Evolutionary conservation across 2,797 vertebrate genomes (phyloP).

Genomic region (Bryconaethiops microstoma): DNA sequence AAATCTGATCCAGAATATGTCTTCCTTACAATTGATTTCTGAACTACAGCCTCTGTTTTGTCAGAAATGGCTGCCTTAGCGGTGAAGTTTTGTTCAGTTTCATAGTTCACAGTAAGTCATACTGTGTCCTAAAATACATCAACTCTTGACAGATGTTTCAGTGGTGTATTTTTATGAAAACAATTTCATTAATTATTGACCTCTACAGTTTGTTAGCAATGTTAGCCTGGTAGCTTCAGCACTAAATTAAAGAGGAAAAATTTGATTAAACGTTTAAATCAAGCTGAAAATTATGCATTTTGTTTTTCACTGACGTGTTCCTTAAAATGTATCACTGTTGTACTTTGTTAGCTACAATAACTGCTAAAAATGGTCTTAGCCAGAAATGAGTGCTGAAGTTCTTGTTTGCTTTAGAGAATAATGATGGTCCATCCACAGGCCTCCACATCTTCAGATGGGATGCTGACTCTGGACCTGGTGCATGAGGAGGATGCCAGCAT

Average conservation of each 20-base stretch:
- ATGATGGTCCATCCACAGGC: conserved; percentile 73
- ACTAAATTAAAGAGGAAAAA: not conserved
- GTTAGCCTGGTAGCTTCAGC: not conserved
- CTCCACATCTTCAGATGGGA: conserved; percentile 90
- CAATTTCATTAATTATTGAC: not conserved
- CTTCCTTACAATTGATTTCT: too few relatives aligned
- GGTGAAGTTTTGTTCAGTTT: too few relatives aligned
- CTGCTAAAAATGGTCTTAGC: not conserved
- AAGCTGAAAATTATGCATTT: not conserved
- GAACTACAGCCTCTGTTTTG: too few relatives aligned
- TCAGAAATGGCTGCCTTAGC: too few relatives aligned
- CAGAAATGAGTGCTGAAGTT: not conserved
- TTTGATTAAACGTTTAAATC: not conserved
- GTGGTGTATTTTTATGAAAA: not conserved
- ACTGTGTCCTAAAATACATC: too few relatives aligned
- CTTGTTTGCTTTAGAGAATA: not conserved
- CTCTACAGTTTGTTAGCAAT: not conserved
- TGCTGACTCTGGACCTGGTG: conserved; percentile 93
- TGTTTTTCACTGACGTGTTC: not conserved
- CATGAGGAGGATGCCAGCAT: conserved; percentile 83
- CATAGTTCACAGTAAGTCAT: too few relatives aligned
- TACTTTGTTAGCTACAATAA: not conserved
- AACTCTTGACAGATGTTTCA: not conserved
- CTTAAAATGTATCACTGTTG: not conserved
- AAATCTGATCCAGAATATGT: too few relatives aligned